Base-by-base conservation (phyloP, 2,888 invertebrate genomes). In the Drosophila borealis region DNA sequence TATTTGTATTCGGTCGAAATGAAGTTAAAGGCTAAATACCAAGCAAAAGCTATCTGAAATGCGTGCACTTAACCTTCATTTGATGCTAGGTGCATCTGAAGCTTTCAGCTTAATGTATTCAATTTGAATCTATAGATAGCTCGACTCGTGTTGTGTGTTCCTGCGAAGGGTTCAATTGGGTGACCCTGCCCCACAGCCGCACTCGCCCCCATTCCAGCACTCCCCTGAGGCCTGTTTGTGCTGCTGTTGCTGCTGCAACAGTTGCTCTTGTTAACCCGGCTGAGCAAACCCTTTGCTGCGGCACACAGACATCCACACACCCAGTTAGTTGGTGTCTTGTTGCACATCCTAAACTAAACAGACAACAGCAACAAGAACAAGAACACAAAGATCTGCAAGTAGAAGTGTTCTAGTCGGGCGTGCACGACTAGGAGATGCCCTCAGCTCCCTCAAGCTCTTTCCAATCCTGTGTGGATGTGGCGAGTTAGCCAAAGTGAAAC, bases 291-390 rank as follows among this genome's bases (percentile, higher is more conserved):
- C 45, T 74, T 19, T 56, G 65, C 66, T 42, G 10, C 44, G 42
- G 21, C 46, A 46, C n/a, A 49, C 37, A 49, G 33, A 60, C 13
- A 42, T 19, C 39, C 11, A 53, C 25, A 50, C 21, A 50, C 21
- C n/a, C 9, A 45, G 59, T 36, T 48, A 37, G 65, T 14, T 76
- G 78, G 49, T 72, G 74, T 69, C 75, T 78, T 77, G 75, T 75
- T 75, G 78, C 75, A 73, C 68, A 72, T 56, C 62, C 77, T 41
- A 70, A 70, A 39, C 45, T 50, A 53, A 71, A 17, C 49, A 46
- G 49, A 46, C 64, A 65, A 45, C 17, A 48, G 3, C 2, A 36
- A 5, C 3, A 25, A n/a, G 21, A 50, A 29, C 51, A 17, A 53
- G 39, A 29, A 36, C 11, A 9, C 10, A 13, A 36, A 36, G 36